phyloP scores from a whole-genome alignment of 2,797 vertebrate species.

The Centropyge bicolor region DNA sequence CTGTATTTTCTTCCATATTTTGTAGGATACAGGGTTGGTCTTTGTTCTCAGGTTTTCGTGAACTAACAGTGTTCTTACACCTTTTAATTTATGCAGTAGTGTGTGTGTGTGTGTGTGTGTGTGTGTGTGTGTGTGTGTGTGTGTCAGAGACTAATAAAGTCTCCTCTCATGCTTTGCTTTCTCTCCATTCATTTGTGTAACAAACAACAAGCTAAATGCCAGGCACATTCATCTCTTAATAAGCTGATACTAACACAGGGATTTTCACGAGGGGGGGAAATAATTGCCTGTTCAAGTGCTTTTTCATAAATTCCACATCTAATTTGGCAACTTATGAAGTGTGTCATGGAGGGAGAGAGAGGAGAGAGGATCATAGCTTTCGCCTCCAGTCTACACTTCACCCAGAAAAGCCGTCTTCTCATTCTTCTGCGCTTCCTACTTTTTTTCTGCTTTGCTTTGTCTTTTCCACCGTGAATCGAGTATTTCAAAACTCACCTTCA shows the following conservation, averaged over 20 bases:
- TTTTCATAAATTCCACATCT: slow-evolving; percentile 71
- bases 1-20: neutral
- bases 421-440: slow-evolving; percentile 29
- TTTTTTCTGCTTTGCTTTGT: slow-evolving; percentile 60
- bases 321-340: slow-evolving; percentile 78
- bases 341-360: slow-evolving; percentile 60
- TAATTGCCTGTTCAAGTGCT: slow-evolving; percentile 77
- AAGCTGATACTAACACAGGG: slow-evolving; percentile 59
- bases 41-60: slow-evolving; percentile 16
- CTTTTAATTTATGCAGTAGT: slow-evolving; percentile 26
- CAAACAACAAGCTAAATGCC: slow-evolving; percentile 75
- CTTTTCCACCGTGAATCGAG: slow-evolving; percentile 43
- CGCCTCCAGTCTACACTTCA: slow-evolving; percentile 67
- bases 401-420: slow-evolving; percentile 52
- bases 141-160: slow-evolving; percentile 52
- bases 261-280: slow-evolving; percentile 58
- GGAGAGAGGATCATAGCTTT: slow-evolving; percentile 63
- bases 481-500: slow-evolving; percentile 66
- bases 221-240: slow-evolving; percentile 73
- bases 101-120: neutral
- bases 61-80: slow-evolving; percentile 16
- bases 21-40: neutral
- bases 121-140: neutral
- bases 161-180: slow-evolving; percentile 46
- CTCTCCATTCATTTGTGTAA: slow-evolving; percentile 61